Conservation (phyloP, 2,113 vertebrate genomes). For the Alligator mississippiensis region DNA sequence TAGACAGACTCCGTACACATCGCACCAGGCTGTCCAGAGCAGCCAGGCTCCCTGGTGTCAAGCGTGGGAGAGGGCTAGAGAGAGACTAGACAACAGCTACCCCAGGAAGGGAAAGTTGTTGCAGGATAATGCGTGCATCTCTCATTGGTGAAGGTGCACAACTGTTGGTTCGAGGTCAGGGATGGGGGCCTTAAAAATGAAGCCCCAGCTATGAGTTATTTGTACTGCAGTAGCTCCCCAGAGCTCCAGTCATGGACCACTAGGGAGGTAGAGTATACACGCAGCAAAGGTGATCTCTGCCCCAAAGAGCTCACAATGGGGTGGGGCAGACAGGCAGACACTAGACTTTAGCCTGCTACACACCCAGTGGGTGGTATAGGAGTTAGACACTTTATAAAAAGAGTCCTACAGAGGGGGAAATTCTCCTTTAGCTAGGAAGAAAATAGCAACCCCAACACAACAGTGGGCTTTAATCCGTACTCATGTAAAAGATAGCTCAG, state of each 20-base stretch:
- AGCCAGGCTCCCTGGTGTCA: no score
- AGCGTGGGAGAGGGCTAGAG: no score
- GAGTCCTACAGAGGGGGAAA: not conserved
- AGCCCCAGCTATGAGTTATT: not conserved
- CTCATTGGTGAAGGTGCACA: no score
- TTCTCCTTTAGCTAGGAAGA: not conserved
- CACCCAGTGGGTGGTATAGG: not conserved
- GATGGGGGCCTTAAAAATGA: not conserved
- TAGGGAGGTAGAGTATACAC: not conserved
- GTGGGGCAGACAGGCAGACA: not conserved
- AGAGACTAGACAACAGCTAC: not conserved
- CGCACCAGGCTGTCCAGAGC: not conserved
- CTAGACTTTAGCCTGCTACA: not conserved
- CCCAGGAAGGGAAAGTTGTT: not conserved
- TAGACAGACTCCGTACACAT: no score
- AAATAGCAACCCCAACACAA: not conserved
- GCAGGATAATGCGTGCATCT: not conserved
- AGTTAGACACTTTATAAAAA: no score
- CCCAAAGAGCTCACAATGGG: not conserved
- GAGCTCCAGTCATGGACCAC: not conserved
- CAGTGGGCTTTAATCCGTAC: not conserved
- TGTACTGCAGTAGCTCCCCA: no score
- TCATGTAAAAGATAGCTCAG: not conserved
- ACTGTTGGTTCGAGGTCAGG: no score
- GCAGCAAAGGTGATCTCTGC: not conserved